phyloP scores from a whole-genome alignment of 2,888 invertebrate species.

The Sinotaia quadrata region DNA sequence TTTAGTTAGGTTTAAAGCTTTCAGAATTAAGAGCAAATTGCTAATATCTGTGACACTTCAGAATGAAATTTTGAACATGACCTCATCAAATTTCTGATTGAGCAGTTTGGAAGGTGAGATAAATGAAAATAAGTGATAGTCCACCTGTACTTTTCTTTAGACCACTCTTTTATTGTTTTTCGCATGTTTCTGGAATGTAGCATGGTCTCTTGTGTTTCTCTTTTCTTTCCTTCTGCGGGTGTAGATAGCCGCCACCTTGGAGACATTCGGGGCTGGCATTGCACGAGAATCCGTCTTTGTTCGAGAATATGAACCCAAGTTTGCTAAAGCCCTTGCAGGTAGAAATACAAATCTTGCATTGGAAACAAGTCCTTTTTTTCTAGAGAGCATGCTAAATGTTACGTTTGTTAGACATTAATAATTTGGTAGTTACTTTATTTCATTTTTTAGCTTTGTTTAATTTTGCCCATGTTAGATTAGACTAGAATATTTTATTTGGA shows the following conservation, averaged over 20 bases:
- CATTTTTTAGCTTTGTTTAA: neutral
- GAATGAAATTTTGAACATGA: no score
- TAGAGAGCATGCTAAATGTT: neutral
- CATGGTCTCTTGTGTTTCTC: constrained; percentile 21
- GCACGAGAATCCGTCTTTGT: constrained; percentile 69
- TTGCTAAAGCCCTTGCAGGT: constrained; percentile 64
- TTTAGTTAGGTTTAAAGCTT: no score
- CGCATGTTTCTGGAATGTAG: constrained; percentile 6
- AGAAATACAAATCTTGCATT: constrained; percentile 23
- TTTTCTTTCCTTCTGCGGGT: constrained; percentile 26
- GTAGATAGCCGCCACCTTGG: constrained; percentile 92
- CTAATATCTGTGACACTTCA: no score
- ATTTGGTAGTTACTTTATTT: neutral
- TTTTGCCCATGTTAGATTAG: neutral
- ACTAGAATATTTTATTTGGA: neutral
- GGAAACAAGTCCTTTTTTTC: neutral
- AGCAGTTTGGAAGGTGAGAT: no score
- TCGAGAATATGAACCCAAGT: constrained; percentile 66
- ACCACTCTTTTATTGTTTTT: constrained; percentile 11
- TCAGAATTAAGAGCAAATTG: no score
- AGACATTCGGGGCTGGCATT: constrained; percentile 83
- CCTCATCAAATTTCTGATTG: no score
- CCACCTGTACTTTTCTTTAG: no score
- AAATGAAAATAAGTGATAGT: no score
- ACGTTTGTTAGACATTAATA: no score